Base-by-base conservation (phyloP, 2,797 vertebrate genomes). In the Tolypeutes matacus region DNA sequence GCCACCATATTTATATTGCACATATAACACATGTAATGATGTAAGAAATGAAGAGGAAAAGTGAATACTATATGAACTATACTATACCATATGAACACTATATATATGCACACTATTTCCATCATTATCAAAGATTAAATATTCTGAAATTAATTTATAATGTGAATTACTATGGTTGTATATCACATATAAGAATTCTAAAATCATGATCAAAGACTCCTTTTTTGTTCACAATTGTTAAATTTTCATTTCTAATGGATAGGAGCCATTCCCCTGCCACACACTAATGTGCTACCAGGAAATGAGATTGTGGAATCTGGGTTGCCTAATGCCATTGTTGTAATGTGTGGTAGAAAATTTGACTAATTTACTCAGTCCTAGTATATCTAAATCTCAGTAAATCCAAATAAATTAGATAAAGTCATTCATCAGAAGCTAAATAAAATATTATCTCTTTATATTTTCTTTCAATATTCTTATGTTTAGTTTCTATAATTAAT, bases 321-420 rank as follows among this genome's bases (percentile, higher is more conserved):
- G 29, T 11, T 14, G 7, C 9, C 29, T 3, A 69, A 80, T 42
- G 9, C 4, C 65, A 0, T 34, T 85, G 20, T 86, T 97, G 95
- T 89, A 95, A 58, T 21, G 4, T 62, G 53, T 31, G 73, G 0
- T 4, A 89, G 21, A 56, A 93, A 92, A 94, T 42, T 21, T 94
- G 76, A 96, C 51, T 72, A 93, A 83, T 53, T 34, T 7, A 60
- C 5, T 95, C 0, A 34, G 8, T 77, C 21, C 0, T 31, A 64
- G 3, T 51, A 21, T 42, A 9, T 95, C 95, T 46, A 69, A 76
- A 51, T 39, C 92, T 69, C 80, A 95, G 14, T 62, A 95, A 96
- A 70, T 64, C 15, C 75, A 70, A 94, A 95, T 83, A 96, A 97
- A 97, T 97, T 67, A 86, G 25, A 91, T 64, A 89, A 49, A 14